Conservation (phyloP, 2,797 vertebrate genomes). For the Spheniscus humboldti region DNA sequence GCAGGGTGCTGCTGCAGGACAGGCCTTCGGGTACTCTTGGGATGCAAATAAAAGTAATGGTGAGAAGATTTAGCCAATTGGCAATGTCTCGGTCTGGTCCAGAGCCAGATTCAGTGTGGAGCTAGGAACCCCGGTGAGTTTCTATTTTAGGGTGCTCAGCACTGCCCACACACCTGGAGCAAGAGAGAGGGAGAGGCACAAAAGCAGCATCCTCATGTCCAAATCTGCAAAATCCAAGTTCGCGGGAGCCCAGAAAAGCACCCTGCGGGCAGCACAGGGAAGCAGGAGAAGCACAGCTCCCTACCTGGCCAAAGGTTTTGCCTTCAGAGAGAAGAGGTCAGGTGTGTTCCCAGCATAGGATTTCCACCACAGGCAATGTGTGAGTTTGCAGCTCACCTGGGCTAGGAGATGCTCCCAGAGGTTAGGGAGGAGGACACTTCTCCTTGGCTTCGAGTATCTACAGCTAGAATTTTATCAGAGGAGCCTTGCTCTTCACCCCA, state of each 20-base stretch:
- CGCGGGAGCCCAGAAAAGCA: accelerated
- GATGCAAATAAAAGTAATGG: background rate
- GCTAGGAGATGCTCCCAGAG: background rate
- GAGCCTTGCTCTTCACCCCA: background rate
- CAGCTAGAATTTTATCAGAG: background rate
- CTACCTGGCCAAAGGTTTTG: background rate
- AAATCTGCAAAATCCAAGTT: background rate
- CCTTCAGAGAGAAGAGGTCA: background rate
- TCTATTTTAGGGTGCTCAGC: background rate
- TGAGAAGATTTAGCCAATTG: background rate
- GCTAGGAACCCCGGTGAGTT: background rate
- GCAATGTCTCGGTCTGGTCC: background rate
- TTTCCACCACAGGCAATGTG: background rate
- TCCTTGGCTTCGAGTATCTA: background rate
- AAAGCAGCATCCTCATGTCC: background rate
- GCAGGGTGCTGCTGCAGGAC: background rate
- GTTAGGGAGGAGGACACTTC: background rate
- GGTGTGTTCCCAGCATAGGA: background rate
- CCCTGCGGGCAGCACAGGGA: background rate
- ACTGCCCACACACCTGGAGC: background rate
- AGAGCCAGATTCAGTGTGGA: background rate
- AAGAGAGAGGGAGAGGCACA: background rate
- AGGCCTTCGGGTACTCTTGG: background rate
- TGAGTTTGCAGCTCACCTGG: background rate
- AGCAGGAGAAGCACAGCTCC: background rate